phyloP scores from a whole-genome alignment of 2,797 vertebrate genomes.

The Chloroceryle amazona region DNA sequence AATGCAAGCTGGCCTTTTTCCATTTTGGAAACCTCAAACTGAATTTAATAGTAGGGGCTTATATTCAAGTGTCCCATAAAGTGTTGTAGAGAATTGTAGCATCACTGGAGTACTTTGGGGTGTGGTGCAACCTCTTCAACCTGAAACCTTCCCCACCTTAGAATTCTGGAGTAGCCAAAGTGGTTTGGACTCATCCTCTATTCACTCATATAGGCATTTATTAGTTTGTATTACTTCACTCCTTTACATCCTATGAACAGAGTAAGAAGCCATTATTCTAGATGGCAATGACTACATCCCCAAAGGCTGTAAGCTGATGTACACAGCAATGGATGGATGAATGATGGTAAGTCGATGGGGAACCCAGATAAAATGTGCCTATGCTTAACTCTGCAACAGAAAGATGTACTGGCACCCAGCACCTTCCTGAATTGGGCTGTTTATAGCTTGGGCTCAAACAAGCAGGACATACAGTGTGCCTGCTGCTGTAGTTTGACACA shows the following conservation, averaged over 20 bases:
- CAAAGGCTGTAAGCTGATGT: neutral
- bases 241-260: neutral
- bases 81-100: conserved; percentile 22
- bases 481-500: neutral
- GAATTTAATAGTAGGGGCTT: conserved; percentile 46
- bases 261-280: neutral
- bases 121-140: conserved; percentile 26
- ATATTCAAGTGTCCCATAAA: conserved; percentile 43
- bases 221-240: neutral
- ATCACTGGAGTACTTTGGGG: conserved; percentile 39
- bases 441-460: neutral
- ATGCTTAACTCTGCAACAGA: neutral
- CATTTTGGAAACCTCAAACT: conserved; percentile 48
- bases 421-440: neutral
- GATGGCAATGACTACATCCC: neutral
- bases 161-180: neutral
- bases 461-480: neutral
- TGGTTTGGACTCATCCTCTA: neutral
- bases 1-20: conserved; percentile 44
- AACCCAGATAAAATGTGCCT: neutral
- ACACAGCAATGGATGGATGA: neutral
- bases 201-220: neutral
- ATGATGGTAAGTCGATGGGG: neutral
- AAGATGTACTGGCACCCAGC: neutral
- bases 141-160: neutral